A percentile compares a stretch with the other conserved stretches of the same genome.
These are phyloP conservation scores for Pandemis heparana DNA, from an alignment of 2,888 invertebrate species.

Conservation along the genomic window DNA sequence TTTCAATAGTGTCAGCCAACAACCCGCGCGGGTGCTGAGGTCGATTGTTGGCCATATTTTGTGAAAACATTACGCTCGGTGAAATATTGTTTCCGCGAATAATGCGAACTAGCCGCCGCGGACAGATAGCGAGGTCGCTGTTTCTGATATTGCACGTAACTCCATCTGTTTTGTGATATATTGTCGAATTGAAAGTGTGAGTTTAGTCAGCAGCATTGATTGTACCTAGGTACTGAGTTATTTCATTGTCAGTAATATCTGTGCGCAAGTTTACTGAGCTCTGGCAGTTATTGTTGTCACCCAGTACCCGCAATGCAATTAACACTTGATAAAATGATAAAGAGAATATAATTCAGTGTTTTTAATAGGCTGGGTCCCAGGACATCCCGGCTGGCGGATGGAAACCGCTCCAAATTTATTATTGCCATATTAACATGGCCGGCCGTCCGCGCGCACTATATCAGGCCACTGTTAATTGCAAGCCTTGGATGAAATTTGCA, in stretches of 20 bases:
- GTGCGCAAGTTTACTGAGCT: not conserved
- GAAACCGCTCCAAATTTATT: slow-evolving; percentile 78
- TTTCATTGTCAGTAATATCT: not conserved
- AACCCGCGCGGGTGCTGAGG: slow-evolving; percentile 41
- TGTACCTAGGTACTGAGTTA: not conserved
- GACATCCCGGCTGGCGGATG: slow-evolving; percentile 62
- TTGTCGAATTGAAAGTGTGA: not conserved
- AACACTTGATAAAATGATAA: slow-evolving; percentile 57
- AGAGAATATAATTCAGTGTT: slow-evolving; percentile 69
- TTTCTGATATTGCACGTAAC: slow-evolving; percentile 56
- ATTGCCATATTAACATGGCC: slow-evolving; percentile 79
- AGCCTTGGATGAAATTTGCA: slow-evolving; percentile 77
- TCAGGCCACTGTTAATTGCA: slow-evolving; percentile 81
- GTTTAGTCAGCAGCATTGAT: not conserved
- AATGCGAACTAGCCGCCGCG: slow-evolving; percentile 74
- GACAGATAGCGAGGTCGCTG: slow-evolving; percentile 57
- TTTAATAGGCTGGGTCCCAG: slow-evolving; percentile 63
- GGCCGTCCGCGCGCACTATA: slow-evolving; percentile 67
- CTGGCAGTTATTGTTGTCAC: slow-evolving; percentile 12
- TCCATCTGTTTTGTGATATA: slow-evolving; percentile 25
- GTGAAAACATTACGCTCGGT: slow-evolving; percentile 66
- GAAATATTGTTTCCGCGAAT: slow-evolving; percentile 73
- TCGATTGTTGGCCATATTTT: slow-evolving; percentile 64
- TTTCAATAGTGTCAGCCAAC: slow-evolving; percentile 12
- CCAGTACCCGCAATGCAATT: slow-evolving; percentile 24